Conservation (phyloP, 2,113 vertebrate genomes). For the Onychostruthus taczanowskii region DNA sequence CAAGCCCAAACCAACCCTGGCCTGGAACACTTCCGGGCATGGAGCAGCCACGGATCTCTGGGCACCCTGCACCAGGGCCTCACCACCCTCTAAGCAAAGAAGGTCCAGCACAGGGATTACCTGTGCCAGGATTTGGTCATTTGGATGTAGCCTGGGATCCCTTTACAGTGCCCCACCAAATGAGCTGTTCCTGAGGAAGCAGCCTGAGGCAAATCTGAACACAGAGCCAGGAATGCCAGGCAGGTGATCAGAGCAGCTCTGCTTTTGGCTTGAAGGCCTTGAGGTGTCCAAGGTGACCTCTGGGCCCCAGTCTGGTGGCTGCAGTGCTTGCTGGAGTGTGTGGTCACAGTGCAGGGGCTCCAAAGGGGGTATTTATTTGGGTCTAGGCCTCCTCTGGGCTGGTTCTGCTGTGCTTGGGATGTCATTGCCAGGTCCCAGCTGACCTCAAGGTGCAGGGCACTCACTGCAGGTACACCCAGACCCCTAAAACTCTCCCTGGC, state of each 20-base stretch:
- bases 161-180: not conserved
- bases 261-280: not conserved
- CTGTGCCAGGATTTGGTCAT: not conserved
- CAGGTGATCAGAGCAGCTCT: not conserved
- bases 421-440: not conserved
- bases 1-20: not conserved
- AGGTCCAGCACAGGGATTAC: not conserved
- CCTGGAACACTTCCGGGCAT: not conserved
- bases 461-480: not conserved
- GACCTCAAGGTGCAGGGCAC: too few species aligned
- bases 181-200: not conserved
- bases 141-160: not conserved
- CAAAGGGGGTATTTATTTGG: not conserved
- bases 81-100: accelerated
- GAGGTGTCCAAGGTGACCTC: not conserved
- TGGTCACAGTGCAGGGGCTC: not conserved
- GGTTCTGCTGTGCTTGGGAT: not conserved
- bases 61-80: not conserved
- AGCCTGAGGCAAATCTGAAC: not conserved
- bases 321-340: not conserved
- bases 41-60: not conserved
- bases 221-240: not conserved
- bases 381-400: not conserved
- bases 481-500: not conserved
- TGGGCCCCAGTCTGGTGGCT: not conserved